phyloP scores from a whole-genome alignment of 2,797 vertebrate species.

The Periophthalmus magnuspinnatus region DNA sequence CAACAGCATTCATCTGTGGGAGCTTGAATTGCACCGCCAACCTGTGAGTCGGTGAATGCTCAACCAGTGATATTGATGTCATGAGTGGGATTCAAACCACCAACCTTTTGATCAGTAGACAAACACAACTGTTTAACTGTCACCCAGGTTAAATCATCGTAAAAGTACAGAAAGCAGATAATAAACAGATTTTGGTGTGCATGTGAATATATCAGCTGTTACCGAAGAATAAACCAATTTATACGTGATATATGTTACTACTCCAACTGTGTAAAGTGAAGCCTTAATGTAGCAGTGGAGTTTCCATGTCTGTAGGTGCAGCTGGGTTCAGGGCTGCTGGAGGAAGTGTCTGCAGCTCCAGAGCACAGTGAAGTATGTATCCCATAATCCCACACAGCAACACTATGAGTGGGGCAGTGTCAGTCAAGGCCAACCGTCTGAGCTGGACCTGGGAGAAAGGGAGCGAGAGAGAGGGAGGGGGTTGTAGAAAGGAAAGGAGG shows the following conservation, averaged over 20 bases:
- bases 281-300: constrained; percentile 14
- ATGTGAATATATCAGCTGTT: too few relatives aligned
- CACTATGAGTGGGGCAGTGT: constrained; percentile 43
- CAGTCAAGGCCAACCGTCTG: constrained; percentile 56
- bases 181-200: too few relatives aligned
- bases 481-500: constrained; percentile 7
- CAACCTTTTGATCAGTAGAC: too few relatives aligned
- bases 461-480: constrained; percentile 25
- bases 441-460: constrained; percentile 33
- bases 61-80: too few relatives aligned
- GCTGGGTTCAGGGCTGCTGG: constrained; percentile 37
- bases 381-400: constrained; percentile 23
- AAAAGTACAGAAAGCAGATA: too few relatives aligned
- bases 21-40: too few relatives aligned
- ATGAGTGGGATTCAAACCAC: too few relatives aligned
- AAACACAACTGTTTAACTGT: too few relatives aligned
- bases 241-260: neutral
- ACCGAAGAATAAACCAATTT: neutral
- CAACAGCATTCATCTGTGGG: too few relatives aligned
- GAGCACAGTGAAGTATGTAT: constrained; percentile 66
- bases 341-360: constrained; percentile 74
- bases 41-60: too few relatives aligned
- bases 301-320: constrained; percentile 17
- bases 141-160: too few relatives aligned
- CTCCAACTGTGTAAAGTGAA: neutral